Evolutionary conservation across 2,888 invertebrate species (phyloP), one percentile per base, ranked within the genome.

Genomic region (Tiphia femorata): DNA sequence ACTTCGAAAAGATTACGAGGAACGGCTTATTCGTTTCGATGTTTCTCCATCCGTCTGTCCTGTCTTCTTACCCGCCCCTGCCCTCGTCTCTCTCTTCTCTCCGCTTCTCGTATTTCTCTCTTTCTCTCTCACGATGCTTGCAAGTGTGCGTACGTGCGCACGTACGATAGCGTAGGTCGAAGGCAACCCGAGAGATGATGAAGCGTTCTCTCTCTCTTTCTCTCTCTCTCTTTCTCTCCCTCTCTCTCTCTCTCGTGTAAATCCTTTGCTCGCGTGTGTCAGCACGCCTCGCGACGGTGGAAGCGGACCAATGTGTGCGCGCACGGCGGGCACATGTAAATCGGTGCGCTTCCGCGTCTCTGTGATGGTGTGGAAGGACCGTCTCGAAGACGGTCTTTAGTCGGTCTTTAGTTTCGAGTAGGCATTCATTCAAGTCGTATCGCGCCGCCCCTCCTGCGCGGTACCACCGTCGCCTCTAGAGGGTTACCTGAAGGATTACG

Each of bases 371-470:
- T 64, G n/a, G 72, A 71, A 70, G 65, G 71, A 68, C 67, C 61
- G n/a, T 69, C 58, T 56, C 64, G 63, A 58, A 64, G 46, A 46
- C 64, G 56, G 50, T 63, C 70, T 47, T 47, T 37, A 37, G 47
- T 35, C 47, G 47, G 47, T 47, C 47, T 63, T 66, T 63, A 69
- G 68, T 70, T 70, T 63, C 63, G 63, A 59, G 43, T 51, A 63
- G 62, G 62, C 68, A 52, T 46, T 56, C 66, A 48, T 63, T 59
- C 59, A 69, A 56, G 69, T n/a, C n/a, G n/a, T n/a, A n/a, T n/a
- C n/a, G n/a, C n/a, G n/a, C n/a, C n/a, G n/a, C n/a, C n/a, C n/a
- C n/a, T n/a, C n/a, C n/a, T n/a, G n/a, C 55, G 54, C 55, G 69
- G 50, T 62, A 49, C 49, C 49, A 23, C 30, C 48, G 51, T 37